Base-by-base conservation (phyloP, 2,797 vertebrate genomes). In the Halcyon smyrnensis region DNA sequence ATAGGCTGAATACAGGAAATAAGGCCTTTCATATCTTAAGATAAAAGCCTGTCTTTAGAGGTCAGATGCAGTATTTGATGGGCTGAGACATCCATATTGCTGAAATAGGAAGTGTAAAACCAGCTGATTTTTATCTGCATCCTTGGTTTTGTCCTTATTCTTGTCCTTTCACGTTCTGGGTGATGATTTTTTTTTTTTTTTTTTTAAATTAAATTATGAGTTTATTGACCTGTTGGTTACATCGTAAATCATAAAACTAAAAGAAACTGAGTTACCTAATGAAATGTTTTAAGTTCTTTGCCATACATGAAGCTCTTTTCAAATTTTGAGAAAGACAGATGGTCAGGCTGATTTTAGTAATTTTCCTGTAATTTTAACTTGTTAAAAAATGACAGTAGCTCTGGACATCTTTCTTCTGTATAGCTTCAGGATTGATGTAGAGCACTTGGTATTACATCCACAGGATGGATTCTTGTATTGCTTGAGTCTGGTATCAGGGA, bases 161-260 rank as follows among this genome's bases (percentile, higher is more conserved):
- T 60, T 71, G 23, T 80, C 5, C 34, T 45, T 74, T 53, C 17
- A 13, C 48, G 5, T 59, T 89, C 30, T 60, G 13, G 67, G 18
- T 30, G 19, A 84, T 65, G 5, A 57, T 20, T 76, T 60, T 30
- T 12, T 56, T 53, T 1, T 5, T 54, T 69, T 76, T 89, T 67
- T 89, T 20, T 36, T 36, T 36, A n/a, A n/a, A n/a, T 30, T 56
- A 50, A 45, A 51, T 83, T 81, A 36, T 24, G 30, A 76, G 1
- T 13, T 86, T 84, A 34, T 6, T 57, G 57, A 71, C 18, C 6
- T 56, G 8, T 70, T 84, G 15, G 11, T 74, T 74, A 27, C 8
- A 11, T 71, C 0, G 0, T 34, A 80, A 77, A 18, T 71, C 4
- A 21, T 59, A 37, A 80, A 48, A 54, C n/a, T 15, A 27, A 53